Evolutionary conservation across 2,113 vertebrate genomes (phyloP), one percentile per base, ranked within the genome.

Genomic region (Bubo scandiacus): DNA sequence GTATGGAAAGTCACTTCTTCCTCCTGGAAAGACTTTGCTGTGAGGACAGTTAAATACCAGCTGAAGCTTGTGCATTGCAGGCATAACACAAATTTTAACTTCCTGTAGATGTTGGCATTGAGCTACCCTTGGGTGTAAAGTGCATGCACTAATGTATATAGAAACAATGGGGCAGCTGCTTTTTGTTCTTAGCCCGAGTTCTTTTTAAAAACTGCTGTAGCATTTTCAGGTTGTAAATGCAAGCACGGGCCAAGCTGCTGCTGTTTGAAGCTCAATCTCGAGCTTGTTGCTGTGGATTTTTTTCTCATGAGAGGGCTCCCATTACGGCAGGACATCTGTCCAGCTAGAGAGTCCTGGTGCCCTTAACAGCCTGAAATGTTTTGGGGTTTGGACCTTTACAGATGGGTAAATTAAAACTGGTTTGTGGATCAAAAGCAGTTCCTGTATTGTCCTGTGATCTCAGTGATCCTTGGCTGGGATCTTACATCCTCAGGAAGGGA

Each of bases 321-420:
- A 3, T 86, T 91, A 54, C 73, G 54, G 66, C n/a, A 74, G 51
- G 32, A 88, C 67, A 62, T 90, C 65, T 96, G 86, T 82, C 75
- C 47, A 29, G 23, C 19, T 36, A 17, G 17, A 61, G 17, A 71
- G 29, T 18, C 45, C 57, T 38, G 25, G 6, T 93, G 81, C 40
- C 43, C 68, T 88, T 59, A 86, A 63, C 72, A 90, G 73, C 61
- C 57, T 78, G 86, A 94, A 93, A 90, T 8, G 4, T 79, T 96
- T 70, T 91, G 75, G 40, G 38, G 23, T 66, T 81, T 93, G 72
- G 55, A 74, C 59, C 30, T 96, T 83, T 88, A 67, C 59, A 94
- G 75, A 88, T 88, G 61, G 6, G 36, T 78, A 88, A 81, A 96
- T 93, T 75, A 94, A 92, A 94, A 74, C 29, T 78, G 36, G 11